phyloP scores from a whole-genome alignment of 2,797 vertebrate genomes.

The Phrynocephalus forsythii region DNA sequence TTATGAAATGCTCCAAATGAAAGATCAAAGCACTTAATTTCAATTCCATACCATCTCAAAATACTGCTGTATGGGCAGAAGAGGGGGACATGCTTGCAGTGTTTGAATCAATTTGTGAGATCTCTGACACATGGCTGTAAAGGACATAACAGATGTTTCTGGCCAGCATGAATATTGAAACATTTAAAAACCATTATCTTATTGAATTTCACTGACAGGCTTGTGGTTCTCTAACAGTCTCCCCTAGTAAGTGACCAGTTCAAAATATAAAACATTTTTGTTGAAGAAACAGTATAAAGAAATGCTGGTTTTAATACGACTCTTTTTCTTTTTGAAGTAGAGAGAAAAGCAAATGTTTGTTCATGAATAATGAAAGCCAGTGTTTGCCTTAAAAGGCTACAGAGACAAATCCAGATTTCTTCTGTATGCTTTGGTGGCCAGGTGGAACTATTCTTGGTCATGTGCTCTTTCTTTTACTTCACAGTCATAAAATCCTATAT shows the following conservation, averaged over 20 bases:
- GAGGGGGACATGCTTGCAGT: slow-evolving; percentile 1
- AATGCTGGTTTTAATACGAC: slow-evolving; percentile 32
- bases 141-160: slow-evolving; percentile 58
- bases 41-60: slow-evolving; percentile 54
- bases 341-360: not conserved
- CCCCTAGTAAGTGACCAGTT: slow-evolving; percentile 36
- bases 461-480: not conserved
- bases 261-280: slow-evolving; percentile 10
- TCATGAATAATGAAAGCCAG: slow-evolving; percentile 10
- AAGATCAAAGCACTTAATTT: slow-evolving; percentile 63
- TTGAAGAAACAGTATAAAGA: slow-evolving; percentile 24
- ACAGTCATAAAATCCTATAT: not conserved
- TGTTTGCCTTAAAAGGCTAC: not conserved
- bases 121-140: slow-evolving; percentile 42
- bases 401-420: not conserved
- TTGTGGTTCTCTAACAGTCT: slow-evolving; percentile 6
- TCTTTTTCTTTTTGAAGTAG: slow-evolving; percentile 13
- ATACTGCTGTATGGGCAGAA: slow-evolving; percentile 32
- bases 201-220: slow-evolving; percentile 30
- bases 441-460: not conserved
- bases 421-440: not conserved
- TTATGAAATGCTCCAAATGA: slow-evolving; percentile 59
- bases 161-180: slow-evolving; percentile 43
- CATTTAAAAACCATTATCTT: slow-evolving; percentile 42
- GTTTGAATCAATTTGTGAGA: slow-evolving; percentile 56